A percentile compares a stretch with the other conserved stretches of the same genome.
Conservation (phyloP, 53 echinoderm and acorn worm genomes). For the Apostichopus leukothele region DNA sequence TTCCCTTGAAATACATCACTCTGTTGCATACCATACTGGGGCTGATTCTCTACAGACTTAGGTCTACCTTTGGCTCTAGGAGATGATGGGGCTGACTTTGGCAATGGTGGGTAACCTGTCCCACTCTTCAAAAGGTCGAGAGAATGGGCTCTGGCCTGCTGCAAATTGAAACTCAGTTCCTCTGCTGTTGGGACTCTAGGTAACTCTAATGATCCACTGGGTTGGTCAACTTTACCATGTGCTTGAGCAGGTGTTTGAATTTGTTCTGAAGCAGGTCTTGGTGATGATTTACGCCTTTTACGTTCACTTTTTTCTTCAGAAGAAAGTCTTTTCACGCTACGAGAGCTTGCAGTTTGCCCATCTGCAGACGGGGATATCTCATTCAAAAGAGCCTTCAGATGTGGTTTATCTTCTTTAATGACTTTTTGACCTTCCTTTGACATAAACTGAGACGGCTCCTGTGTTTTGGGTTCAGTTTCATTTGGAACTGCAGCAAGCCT, state of each 20-base stretch:
- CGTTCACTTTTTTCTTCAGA: constrained; percentile 40
- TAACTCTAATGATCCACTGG: constrained; percentile 25
- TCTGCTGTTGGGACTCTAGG: constrained; percentile 49
- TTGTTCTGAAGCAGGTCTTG: constrained; percentile 23
- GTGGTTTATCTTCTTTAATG: constrained; percentile 73
- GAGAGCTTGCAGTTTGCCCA: constrained; percentile 19
- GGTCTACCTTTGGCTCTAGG: constrained; percentile 30
- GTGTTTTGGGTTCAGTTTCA: constrained; percentile 33
- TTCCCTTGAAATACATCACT: neutral
- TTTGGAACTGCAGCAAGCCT: constrained; percentile 62
- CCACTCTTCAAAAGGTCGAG: constrained; percentile 30
- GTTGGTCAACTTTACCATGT: constrained; percentile 27
- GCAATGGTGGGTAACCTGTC: constrained; percentile 31
- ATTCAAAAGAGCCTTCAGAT: constrained; percentile 82
- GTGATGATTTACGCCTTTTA: constrained; percentile 35
- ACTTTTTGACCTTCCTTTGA: neutral
- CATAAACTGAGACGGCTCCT: constrained; percentile 18
- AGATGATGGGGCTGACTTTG: constrained; percentile 33
- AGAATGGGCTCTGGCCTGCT: constrained; percentile 45
- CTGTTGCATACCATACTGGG: constrained; percentile 28
- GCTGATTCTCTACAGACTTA: constrained; percentile 23
- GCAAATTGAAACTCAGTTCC: constrained; percentile 48
- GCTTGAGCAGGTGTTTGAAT: neutral
- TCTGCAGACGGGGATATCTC: constrained; percentile 64
- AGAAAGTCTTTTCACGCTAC: constrained; percentile 16